These are phyloP conservation scores for Catocala nupta DNA, from an alignment of 2,888 invertebrate species.

Conservation along the genomic window DNA sequence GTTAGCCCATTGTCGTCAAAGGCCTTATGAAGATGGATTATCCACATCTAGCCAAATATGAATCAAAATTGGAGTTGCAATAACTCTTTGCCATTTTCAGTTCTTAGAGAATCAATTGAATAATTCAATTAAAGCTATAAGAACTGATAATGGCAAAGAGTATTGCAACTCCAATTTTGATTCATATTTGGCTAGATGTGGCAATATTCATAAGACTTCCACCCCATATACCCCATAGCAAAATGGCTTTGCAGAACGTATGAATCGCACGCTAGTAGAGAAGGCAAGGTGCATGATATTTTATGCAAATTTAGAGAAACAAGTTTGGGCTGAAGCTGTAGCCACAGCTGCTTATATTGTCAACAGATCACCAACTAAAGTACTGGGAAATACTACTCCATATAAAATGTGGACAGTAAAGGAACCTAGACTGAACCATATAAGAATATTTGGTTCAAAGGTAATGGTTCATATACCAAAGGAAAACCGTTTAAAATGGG, in stretches of 20 bases:
- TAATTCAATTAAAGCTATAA: conserved; percentile 3
- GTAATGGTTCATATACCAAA: conserved; percentile 17
- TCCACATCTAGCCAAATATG: too few species aligned
- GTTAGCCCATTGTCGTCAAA: conserved; percentile 33
- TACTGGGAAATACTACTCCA: neutral
- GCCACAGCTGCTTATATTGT: neutral
- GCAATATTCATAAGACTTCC: conserved; percentile 7
- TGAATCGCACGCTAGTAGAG: conserved; percentile 13
- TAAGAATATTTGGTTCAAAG: conserved; percentile 10
- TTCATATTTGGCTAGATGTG: neutral
- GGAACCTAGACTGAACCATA: conserved; percentile 14
- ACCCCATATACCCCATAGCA: conserved; percentile 5
- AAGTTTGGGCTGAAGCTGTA: conserved; percentile 17
- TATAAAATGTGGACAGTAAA: conserved; percentile 12
- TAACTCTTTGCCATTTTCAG: too few species aligned
- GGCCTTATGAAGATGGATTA: conserved; percentile 24
- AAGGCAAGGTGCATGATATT: conserved; percentile 10
- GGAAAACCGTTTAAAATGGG: conserved; percentile 14
- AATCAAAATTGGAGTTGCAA: too few species aligned
- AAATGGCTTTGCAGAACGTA: conserved; percentile 12
- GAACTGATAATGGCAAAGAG: conserved; percentile 16
- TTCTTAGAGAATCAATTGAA: conserved; percentile 20
- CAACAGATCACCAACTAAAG: conserved; percentile 6
- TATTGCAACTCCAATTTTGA: conserved; percentile 5
- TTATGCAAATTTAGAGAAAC: neutral